Evolutionary conservation across 2,888 invertebrate genomes (phyloP).

Genomic region (Oligia fasciuncula): DNA sequence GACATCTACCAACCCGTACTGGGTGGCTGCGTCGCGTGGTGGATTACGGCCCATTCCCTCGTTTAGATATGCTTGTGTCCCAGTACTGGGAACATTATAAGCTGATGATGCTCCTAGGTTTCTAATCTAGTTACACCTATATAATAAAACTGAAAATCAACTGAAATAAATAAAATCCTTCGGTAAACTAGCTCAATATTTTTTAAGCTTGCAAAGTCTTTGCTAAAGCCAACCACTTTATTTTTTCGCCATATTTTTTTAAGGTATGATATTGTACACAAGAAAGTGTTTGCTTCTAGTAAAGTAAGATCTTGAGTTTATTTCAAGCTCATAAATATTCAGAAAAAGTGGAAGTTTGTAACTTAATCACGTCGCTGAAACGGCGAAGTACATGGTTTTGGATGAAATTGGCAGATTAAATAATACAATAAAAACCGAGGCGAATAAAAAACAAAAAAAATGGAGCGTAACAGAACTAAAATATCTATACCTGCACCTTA

Average conservation of each 20-base stretch:
- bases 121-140: not conserved
- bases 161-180: constrained; percentile 19
- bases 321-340: not conserved
- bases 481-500: not conserved
- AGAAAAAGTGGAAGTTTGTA: not conserved
- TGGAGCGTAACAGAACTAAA: not conserved
- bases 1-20: not conserved
- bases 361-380: not conserved
- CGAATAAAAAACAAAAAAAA: not conserved
- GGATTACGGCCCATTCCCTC: not conserved
- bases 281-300: not conserved
- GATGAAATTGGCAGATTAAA: not conserved
- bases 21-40: not conserved
- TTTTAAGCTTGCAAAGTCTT: not conserved
- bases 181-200: constrained; percentile 17
- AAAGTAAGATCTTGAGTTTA: not conserved
- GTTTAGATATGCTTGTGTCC: not conserved
- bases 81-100: not conserved
- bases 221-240: constrained; percentile 34
- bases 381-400: not conserved
- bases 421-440: not conserved
- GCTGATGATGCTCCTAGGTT: not conserved
- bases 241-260: constrained; percentile 20
- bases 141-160: constrained; percentile 13
- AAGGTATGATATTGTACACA: constrained; percentile 7